Evolutionary conservation across 2,797 vertebrate species (phyloP).

Genomic region (Halcyon chelicuti): DNA sequence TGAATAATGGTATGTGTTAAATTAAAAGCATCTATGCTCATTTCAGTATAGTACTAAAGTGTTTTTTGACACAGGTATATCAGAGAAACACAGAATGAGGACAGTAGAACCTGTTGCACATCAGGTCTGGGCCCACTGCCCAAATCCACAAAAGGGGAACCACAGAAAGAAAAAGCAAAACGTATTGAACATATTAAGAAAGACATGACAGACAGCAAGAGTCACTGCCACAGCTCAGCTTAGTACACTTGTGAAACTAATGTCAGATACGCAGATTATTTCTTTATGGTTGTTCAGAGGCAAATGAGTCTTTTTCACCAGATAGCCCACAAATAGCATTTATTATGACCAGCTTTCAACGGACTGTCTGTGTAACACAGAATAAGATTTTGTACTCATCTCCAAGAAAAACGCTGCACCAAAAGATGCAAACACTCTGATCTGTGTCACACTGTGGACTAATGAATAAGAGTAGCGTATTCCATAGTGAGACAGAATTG

Average conservation of each 20-base stretch:
- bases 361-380: background rate
- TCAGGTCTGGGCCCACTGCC: background rate
- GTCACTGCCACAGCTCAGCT: background rate
- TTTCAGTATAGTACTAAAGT: background rate
- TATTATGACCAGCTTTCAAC: background rate
- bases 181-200: background rate
- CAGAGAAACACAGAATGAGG: background rate
- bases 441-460: background rate
- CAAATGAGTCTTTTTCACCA: background rate
- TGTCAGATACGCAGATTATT: background rate
- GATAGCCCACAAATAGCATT: background rate
- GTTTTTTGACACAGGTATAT: background rate
- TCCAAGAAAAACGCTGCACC: background rate
- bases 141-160: background rate
- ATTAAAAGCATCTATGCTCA: background rate
- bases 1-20: background rate
- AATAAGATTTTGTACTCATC: background rate
- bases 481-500: background rate
- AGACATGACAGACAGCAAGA: background rate
- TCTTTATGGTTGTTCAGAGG: background rate
- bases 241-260: background rate
- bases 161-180: background rate
- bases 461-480: background rate
- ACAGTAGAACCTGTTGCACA: background rate
- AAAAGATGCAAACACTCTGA: background rate